Conservation (phyloP, 2,888 invertebrate species). For the Dastarcus helophoroides region DNA sequence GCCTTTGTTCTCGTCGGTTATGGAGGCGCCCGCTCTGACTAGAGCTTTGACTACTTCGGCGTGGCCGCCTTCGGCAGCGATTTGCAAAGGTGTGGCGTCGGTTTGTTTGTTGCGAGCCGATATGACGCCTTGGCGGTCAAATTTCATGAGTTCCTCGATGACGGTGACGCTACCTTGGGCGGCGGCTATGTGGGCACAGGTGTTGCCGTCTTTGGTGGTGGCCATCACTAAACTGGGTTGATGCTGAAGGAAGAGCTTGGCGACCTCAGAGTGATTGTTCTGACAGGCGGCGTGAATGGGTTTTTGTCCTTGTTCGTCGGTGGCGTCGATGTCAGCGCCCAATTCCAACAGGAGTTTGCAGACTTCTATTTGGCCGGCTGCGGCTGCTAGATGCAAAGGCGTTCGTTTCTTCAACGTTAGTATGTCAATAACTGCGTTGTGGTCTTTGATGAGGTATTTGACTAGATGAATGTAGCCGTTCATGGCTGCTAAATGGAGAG, state of each 20-base stretch:
- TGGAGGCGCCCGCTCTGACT: conserved; percentile 89
- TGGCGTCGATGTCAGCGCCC: conserved; percentile 88
- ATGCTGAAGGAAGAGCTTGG: conserved; percentile 90
- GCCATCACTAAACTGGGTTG: conserved; percentile 92
- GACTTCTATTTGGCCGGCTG: conserved; percentile 91
- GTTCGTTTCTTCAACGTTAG: conserved; percentile 93
- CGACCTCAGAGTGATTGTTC: conserved; percentile 97
- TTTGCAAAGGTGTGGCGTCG: conserved; percentile 91
- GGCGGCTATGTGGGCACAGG: conserved; percentile 98
- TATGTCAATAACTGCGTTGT: conserved; percentile 91
- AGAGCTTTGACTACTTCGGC: conserved; percentile 91
- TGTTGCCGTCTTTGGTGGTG: conserved; percentile 95
- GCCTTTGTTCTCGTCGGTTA: conserved; percentile 92
- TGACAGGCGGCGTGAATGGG: conserved; percentile 95
- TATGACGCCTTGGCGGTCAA: conserved; percentile 91
- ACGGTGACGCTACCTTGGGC: conserved; percentile 96
- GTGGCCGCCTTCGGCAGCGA: conserved; percentile 97
- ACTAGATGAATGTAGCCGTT: conserved; percentile 88
- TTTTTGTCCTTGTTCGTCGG: conserved; percentile 91
- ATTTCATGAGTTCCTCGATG: conserved; percentile 97
- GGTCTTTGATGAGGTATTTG: conserved; percentile 86
- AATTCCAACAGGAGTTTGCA: conserved; percentile 83
- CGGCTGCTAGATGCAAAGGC: conserved; percentile 93
- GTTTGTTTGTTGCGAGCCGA: conserved; percentile 92
- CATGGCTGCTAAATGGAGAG: conserved; percentile 92